A percentile compares a stretch with the other conserved stretches of the same genome.
Evolutionary conservation across 2,888 invertebrate genomes (phyloP).

Genomic region (Bruchidius siliquastri): DNA sequence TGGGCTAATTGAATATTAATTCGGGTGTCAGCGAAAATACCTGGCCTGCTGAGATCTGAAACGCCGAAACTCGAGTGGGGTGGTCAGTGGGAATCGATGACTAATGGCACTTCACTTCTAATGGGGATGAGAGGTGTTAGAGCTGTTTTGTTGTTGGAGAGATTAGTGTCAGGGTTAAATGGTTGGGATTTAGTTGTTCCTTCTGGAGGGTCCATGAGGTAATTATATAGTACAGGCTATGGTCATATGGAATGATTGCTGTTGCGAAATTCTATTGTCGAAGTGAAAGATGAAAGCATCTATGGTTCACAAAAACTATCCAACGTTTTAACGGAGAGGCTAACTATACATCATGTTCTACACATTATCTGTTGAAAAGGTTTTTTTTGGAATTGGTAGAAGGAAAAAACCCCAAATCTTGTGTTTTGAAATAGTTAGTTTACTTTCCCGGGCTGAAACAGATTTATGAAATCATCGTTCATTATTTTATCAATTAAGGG

Average conservation of each 20-base stretch:
- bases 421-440: too few relatives aligned
- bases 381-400: too few relatives aligned
- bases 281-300: too few relatives aligned
- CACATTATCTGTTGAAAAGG: too few relatives aligned
- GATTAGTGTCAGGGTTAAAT: neutral
- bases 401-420: too few relatives aligned
- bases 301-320: too few relatives aligned
- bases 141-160: neutral
- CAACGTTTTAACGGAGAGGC: too few relatives aligned
- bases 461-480: too few relatives aligned
- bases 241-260: neutral
- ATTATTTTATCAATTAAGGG: too few relatives aligned
- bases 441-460: too few relatives aligned
- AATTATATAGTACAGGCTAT: neutral
- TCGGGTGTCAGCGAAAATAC: constrained; percentile 18
- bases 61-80: neutral
- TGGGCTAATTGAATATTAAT: constrained; percentile 25
- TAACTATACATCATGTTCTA: too few relatives aligned
- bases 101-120: neutral
- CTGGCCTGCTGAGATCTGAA: constrained; percentile 18
- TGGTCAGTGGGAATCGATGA: neutral
- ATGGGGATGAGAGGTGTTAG: neutral
- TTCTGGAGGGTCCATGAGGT: neutral
- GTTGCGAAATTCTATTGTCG: neutral
- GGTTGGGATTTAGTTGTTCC: neutral